phyloP scores from a whole-genome alignment of 2,113 vertebrate species.

The Leucosticte australis region DNA sequence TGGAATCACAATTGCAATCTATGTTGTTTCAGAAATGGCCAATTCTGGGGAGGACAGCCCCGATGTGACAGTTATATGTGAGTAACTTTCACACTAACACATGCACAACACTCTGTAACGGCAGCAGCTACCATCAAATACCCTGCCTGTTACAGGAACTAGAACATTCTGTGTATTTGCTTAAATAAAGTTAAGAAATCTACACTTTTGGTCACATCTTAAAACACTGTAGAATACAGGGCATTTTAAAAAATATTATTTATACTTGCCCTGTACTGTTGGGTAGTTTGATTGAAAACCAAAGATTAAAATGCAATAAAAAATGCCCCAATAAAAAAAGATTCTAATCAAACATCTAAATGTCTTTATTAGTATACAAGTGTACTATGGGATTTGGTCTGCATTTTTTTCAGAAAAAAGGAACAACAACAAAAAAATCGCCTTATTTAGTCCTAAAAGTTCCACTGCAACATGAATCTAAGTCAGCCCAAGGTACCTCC shows the following conservation, averaged over 20 bases:
- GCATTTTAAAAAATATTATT: background rate
- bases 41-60: background rate
- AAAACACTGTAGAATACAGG: background rate
- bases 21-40: background rate
- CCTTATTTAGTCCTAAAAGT: background rate
- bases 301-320: constrained; percentile 16
- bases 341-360: background rate
- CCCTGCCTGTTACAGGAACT: background rate
- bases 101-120: background rate
- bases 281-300: background rate
- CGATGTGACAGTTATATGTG: background rate
- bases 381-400: background rate
- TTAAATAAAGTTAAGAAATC: constrained; percentile 8
- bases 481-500: background rate
- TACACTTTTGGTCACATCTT: constrained; percentile 27
- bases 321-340: background rate
- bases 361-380: background rate
- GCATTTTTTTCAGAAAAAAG: background rate
- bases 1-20: background rate
- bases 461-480: background rate
- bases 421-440: background rate
- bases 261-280: background rate
- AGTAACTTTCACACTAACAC: background rate
- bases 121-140: background rate
- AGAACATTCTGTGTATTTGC: background rate